Base-by-base conservation (phyloP, 2,888 invertebrate genomes). In the Neoascia interrupta region DNA sequence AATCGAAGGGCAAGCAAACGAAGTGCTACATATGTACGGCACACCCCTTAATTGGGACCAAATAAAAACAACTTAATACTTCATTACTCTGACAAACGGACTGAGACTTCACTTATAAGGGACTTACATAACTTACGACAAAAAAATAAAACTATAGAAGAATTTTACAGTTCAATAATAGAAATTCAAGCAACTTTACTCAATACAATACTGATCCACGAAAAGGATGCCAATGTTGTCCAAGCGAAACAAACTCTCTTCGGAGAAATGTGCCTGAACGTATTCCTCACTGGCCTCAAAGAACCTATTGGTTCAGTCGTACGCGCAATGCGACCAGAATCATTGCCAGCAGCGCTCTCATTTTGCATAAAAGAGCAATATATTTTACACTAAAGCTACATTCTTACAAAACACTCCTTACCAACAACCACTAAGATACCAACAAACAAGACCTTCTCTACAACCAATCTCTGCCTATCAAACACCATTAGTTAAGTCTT, bases 241-340 rank as follows among this genome's bases (percentile, higher is more conserved):
- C 10, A 15, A 5, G 81, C 81, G 15, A 82, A 83, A 64, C 39
- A 74, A 34, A 31, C 41, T 5, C 39, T 83, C 1, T 83, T 61
- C 45, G 15, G 74, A 5, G 81, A 82, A 70, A 81, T 83, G 80
- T 82, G 81, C 26, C 54, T 82, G 8, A 83, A 82, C 37, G 34
- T 36, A 1, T 82, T 82, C 31, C 13, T 82, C 11, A 68, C 45
- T 1, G 81, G 81, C 2, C 39, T 83, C 5, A 81, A 54, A 28
- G 82, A 82, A 81, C 82, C 82, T 3, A 26, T 82, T 10, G 81
- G 82, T n/a, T n/a, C n/a, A n/a, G n/a, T n/a, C n/a, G n/a, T 6
- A 73, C 70, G 82, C 54, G 79, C 82, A 18, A 82, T 81, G 79
- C 73, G 58, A 54, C 82, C 81, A 36, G 61, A 63, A 5, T 63